These are phyloP conservation scores for Thunnus maccoyii DNA, from an alignment of 2,113 vertebrate genomes.

Conservation along the genomic window DNA sequence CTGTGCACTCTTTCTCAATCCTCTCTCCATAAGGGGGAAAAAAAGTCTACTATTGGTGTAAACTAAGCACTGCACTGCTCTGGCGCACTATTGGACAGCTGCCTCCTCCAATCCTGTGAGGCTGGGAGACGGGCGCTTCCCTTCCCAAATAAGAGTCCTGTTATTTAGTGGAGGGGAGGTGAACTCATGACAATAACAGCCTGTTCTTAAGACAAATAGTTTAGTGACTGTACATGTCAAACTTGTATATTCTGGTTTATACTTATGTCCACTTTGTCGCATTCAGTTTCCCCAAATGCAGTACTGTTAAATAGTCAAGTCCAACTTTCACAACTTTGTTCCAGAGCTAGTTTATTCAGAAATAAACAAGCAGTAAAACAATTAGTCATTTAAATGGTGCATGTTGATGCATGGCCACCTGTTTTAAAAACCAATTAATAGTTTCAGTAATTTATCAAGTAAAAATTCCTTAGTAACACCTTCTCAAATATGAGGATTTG, in stretches of 20 bases:
- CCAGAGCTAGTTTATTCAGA: too few species aligned
- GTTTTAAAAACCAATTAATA: too few species aligned
- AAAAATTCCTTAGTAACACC: too few species aligned
- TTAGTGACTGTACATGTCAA: constrained; percentile 26
- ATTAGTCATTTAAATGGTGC: too few species aligned
- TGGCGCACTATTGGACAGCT: constrained; percentile 77
- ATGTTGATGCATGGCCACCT: too few species aligned
- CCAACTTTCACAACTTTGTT: background rate
- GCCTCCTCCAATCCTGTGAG: constrained; percentile 79
- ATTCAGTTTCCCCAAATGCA: background rate
- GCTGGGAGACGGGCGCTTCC: constrained; percentile 63
- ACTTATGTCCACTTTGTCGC: background rate
- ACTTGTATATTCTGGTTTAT: background rate
- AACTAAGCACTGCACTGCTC: constrained; percentile 76
- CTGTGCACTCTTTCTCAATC: constrained; percentile 75
- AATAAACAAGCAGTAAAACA: too few species aligned
- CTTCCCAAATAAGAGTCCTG: constrained; percentile 66
- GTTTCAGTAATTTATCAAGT: too few species aligned
- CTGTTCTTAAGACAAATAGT: constrained; percentile 50
- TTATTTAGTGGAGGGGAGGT: constrained; percentile 53
- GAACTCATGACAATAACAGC: constrained; percentile 58
- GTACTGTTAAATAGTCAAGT: background rate
- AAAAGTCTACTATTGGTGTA: constrained; percentile 83
- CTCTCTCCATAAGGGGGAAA: constrained; percentile 72
- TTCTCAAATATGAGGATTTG: too few species aligned